A percentile compares a stretch with the other conserved stretches of the same genome.
Evolutionary conservation across 30 jellyfish, hydroid and myxozoan species (phyloP).

Genomic region (Cassiopea andromeda): DNA sequence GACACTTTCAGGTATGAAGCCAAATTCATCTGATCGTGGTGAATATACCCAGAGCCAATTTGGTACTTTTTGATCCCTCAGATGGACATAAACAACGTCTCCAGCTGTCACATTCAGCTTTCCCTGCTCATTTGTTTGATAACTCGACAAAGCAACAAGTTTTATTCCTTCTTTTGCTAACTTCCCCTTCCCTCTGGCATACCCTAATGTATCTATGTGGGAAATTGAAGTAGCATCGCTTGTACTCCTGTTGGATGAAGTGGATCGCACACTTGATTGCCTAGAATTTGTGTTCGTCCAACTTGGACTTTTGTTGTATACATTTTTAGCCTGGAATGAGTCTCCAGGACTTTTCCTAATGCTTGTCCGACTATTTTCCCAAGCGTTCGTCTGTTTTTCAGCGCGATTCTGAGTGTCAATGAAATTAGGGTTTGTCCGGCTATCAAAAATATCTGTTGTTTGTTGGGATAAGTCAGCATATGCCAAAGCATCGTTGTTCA

Average conservation of each 20-base stretch:
- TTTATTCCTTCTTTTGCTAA: constrained; percentile 10
- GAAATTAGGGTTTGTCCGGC: background rate
- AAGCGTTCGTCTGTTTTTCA: background rate
- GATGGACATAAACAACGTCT: constrained; percentile 65
- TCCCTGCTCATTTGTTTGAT: constrained; percentile 49
- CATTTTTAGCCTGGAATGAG: background rate
- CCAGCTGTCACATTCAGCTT: constrained; percentile 74
- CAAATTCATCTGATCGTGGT: constrained; percentile 61
- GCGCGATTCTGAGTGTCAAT: background rate
- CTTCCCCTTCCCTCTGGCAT: background rate
- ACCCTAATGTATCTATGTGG: background rate
- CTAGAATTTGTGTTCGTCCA: background rate
- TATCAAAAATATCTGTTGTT: background rate
- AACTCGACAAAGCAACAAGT: constrained; percentile 71
- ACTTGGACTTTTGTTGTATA: background rate
- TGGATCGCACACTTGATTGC: background rate
- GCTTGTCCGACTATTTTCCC: background rate
- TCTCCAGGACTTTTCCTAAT: background rate
- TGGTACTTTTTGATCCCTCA: constrained; percentile 54
- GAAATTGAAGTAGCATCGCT: background rate
- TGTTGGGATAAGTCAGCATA: background rate
- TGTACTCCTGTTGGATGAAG: background rate
- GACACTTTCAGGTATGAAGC: constrained; percentile 73
- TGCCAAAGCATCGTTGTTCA: background rate
- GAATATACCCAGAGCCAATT: constrained; percentile 88